phyloP scores from a whole-genome alignment of 2,888 invertebrate species.

The Halictus quadricinctus region DNA sequence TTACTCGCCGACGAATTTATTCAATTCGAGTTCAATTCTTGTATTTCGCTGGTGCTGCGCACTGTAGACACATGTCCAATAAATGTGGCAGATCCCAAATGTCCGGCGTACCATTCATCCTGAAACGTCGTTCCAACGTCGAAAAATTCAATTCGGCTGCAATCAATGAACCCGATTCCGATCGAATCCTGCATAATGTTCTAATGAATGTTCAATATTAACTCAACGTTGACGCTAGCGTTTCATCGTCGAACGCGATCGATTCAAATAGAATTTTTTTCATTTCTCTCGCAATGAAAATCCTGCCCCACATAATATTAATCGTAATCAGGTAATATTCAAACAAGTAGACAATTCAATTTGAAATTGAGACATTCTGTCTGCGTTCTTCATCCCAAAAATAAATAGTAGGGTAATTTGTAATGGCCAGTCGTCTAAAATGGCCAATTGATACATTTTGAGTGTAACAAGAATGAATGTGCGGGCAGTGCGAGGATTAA shows the following conservation, averaged over 20 bases:
- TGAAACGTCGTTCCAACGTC: not conserved
- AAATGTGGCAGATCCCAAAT: constrained; percentile 6
- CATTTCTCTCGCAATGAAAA: not conserved
- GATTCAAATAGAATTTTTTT: not conserved
- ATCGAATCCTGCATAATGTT: not conserved
- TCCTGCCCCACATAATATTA: not conserved
- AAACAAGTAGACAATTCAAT: not conserved
- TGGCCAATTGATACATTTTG: too few relatives aligned
- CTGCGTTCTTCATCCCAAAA: too few relatives aligned
- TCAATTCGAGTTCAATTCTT: not conserved
- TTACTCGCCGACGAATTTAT: not conserved
- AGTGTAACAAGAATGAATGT: too few relatives aligned
- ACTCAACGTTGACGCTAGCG: not conserved
- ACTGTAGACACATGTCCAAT: not conserved
- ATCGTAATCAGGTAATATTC: not conserved
- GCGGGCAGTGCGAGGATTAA: too few relatives aligned
- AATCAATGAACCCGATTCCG: not conserved
- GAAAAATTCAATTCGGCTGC: constrained; percentile 7
- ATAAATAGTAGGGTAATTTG: too few relatives aligned
- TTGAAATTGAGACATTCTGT: not conserved
- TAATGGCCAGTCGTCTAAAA: too few relatives aligned
- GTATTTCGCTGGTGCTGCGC: not conserved
- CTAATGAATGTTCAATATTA: constrained; percentile 8
- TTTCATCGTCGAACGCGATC: not conserved
- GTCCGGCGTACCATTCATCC: constrained; percentile 5